phyloP scores from a whole-genome alignment of 2,888 invertebrate genomes.

The Zaprionus bogoriensis region DNA sequence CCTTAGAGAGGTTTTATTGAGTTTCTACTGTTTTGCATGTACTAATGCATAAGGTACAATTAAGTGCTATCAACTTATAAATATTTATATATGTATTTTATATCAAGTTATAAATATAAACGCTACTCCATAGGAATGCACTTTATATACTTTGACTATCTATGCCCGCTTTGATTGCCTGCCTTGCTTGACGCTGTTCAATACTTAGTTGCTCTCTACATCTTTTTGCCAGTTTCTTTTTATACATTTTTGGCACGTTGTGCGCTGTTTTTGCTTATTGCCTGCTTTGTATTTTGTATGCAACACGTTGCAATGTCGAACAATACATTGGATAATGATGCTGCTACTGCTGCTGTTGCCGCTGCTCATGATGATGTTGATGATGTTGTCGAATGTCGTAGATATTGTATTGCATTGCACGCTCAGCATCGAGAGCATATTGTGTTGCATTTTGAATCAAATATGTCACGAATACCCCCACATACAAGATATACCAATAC shows the following conservation, averaged over 20 bases:
- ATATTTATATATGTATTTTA: not conserved
- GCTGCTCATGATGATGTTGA: slow-evolving; percentile 26
- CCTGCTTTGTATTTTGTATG: slow-evolving; percentile 53
- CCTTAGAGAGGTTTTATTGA: not conserved
- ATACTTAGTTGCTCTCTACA: slow-evolving; percentile 25
- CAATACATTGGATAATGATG: slow-evolving; percentile 52
- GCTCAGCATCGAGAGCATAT: slow-evolving; percentile 37
- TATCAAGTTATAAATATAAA: not conserved
- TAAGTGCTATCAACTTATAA: not conserved
- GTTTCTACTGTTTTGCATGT: not conserved
- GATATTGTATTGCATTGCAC: slow-evolving; percentile 44
- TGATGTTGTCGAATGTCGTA: slow-evolving; percentile 15
- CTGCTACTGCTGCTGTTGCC: slow-evolving; percentile 18
- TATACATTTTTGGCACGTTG: slow-evolving; percentile 51
- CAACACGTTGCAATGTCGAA: slow-evolving; percentile 51
- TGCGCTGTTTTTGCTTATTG: slow-evolving; percentile 29
- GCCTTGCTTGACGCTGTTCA: slow-evolving; percentile 18
- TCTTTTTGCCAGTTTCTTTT: slow-evolving; percentile 23
- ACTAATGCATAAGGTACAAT: not conserved
- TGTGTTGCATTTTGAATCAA: slow-evolving; percentile 53
- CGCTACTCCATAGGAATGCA: not conserved
- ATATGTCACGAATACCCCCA: slow-evolving; percentile 38
- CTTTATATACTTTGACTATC: not conserved
- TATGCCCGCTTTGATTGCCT: slow-evolving; percentile 29
- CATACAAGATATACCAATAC: slow-evolving; percentile 22